Evolutionary conservation across 2,888 invertebrate genomes (phyloP).

Genomic region (Drosophila paucipuncta): DNA sequence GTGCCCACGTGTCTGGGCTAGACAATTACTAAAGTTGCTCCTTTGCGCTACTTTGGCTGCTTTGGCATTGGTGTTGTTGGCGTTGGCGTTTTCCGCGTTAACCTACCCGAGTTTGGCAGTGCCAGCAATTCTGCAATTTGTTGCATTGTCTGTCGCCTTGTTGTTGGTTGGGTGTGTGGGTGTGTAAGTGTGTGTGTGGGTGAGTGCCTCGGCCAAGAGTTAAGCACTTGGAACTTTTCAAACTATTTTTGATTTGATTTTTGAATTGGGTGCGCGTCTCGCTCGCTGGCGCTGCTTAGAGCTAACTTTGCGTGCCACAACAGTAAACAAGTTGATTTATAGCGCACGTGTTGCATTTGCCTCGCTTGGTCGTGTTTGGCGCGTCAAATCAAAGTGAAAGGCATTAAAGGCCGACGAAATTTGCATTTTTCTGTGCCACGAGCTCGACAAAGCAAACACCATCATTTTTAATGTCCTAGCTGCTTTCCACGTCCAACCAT

Average conservation of each 20-base stretch:
- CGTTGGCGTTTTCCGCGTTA: conserved; percentile 11
- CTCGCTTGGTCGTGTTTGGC: conserved; percentile 43
- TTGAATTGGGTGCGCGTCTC: conserved; percentile 63
- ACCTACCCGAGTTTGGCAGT: conserved; percentile 25
- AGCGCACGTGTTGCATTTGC: conserved; percentile 76
- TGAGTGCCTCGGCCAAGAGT: conserved; percentile 55
- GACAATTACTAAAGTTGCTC: conserved; percentile 78
- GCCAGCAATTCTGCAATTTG: conserved; percentile 77
- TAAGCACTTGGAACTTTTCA: conserved; percentile 77
- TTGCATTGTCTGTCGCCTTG: conserved; percentile 79
- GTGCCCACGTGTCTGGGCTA: conserved; percentile 71
- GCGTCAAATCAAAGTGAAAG: conserved; percentile 75
- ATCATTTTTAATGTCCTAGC: conserved; percentile 63
- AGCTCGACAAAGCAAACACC: conserved; percentile 39
- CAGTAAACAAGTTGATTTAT: conserved; percentile 64
- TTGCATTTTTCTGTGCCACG: conserved; percentile 71
- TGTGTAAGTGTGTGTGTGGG: background rate
- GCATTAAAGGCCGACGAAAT: conserved; percentile 74
- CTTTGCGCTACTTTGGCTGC: conserved; percentile 36
- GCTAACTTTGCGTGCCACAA: conserved; percentile 29
- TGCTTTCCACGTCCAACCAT: background rate
- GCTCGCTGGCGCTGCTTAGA: conserved; percentile 42
- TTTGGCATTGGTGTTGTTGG: conserved; percentile 14
- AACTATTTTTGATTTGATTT: conserved; percentile 82
- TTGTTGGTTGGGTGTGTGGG: background rate